phyloP scores from a whole-genome alignment of 2,888 invertebrate species.

The Pseudococcus jackbeardsleyi region DNA sequence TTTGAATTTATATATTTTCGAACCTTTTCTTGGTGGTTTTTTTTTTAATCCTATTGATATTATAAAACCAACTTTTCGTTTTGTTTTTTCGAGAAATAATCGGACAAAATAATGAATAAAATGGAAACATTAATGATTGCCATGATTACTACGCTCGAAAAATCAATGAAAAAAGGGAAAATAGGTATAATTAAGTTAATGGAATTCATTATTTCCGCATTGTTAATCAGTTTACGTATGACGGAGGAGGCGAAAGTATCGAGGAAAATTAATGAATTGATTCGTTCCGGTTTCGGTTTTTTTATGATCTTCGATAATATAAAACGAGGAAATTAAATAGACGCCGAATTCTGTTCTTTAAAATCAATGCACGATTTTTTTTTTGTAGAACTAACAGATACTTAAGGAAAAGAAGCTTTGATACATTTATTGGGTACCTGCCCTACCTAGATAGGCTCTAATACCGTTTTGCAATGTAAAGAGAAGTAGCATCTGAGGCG shows the following conservation, averaged over 20 bases:
- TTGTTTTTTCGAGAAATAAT: not conserved
- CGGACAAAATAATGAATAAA: not conserved
- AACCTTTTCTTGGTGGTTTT: not conserved
- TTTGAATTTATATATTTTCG: not conserved
- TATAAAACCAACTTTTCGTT: not conserved
- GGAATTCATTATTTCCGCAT: constrained; percentile 22
- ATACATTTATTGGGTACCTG: no score
- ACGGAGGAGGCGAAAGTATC: not conserved
- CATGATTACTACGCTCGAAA: not conserved
- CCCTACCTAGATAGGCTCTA: no score
- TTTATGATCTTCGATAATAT: not conserved
- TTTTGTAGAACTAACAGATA: no score
- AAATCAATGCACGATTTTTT: not conserved
- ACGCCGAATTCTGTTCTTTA: not conserved
- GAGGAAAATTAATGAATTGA: constrained; percentile 14
- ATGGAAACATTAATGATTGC: not conserved
- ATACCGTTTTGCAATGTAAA: no score
- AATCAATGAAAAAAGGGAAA: not conserved
- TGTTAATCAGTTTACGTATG: not conserved
- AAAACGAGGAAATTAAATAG: not conserved
- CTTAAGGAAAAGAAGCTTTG: no score
- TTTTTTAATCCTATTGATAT: not conserved
- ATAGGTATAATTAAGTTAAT: constrained; percentile 6
- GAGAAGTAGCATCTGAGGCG: no score
- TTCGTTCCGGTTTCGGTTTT: constrained; percentile 4